A percentile compares a stretch with the other conserved stretches of the same genome.
phyloP scores from a whole-genome alignment of 2,797 vertebrate species.

The Danio kyathit region DNA sequence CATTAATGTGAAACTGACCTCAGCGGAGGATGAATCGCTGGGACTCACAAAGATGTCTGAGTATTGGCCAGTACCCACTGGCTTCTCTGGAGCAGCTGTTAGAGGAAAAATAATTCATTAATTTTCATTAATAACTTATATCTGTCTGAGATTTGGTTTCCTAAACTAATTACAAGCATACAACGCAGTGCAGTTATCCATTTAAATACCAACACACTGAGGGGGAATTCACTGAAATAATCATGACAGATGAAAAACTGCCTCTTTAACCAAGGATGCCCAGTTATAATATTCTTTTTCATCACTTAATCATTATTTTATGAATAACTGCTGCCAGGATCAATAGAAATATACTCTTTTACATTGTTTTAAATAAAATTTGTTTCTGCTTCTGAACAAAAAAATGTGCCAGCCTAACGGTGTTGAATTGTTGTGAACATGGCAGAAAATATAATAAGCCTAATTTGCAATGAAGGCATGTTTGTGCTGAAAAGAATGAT shows the following conservation, averaged over 20 bases:
- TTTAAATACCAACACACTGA: background rate
- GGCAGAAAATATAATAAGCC: background rate
- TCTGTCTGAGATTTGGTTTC: background rate
- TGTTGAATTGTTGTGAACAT: background rate
- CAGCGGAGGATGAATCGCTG: slow-evolving; percentile 51
- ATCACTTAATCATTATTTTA: background rate
- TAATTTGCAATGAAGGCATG: background rate
- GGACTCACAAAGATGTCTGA: slow-evolving; percentile 69
- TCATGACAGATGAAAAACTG: background rate
- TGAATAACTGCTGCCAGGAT: slow-evolving; percentile 9
- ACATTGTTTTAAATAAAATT: background rate
- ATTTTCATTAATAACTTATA: slow-evolving; percentile 18
- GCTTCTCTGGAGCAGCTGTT: slow-evolving; percentile 78
- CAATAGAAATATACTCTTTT: background rate
- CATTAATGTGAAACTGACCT: slow-evolving; percentile 56
- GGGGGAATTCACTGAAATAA: background rate
- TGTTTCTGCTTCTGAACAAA: background rate
- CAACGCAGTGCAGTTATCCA: background rate
- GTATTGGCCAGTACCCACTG: slow-evolving; percentile 68
- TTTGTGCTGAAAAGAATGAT: background rate
- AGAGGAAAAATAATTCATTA: background rate
- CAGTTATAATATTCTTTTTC: background rate
- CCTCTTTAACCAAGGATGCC: background rate
- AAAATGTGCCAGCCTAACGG: background rate
- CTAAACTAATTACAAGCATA: background rate